Evolutionary conservation across 2,797 vertebrate species (phyloP), one percentile per base, ranked within the genome.

Genomic region (Clarias fuscus): DNA sequence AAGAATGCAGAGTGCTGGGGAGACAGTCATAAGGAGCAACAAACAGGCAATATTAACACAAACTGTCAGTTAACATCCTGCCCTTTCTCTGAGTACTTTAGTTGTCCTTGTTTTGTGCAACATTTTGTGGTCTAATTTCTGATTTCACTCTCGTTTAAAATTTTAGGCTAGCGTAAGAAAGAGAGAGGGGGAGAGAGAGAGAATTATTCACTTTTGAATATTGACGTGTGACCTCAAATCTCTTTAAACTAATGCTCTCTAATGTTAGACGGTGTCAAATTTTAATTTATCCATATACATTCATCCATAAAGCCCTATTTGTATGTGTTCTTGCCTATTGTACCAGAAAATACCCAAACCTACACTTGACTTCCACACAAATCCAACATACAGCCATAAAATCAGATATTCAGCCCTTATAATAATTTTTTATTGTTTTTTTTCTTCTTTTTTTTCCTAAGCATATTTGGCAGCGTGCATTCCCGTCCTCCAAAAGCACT

Each of bases 401-500:
- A 81, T 24, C 72, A 24, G 37, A 56, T 76, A 85, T 84, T 84
- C 64, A 58, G 18, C 82, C 81, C 37, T 53, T 71, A 81, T 83
- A 76, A 83, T 84, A 59, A 85, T 72, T 68, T 30, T 30, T 56
- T 65, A 40, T 30, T 68, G 4, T 15, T 15, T 61, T 22, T 22
- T 6, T 13, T 73, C 72, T n/a, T 85, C 58, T 83, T 72, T 48
- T 84, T 85, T 65, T 77, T 79, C 72, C 82, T 48, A 27, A 79
- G 75, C n/a, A 62, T 84, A 83, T 87, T 87, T 84, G 87, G 70
- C 87, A 84, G 82, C 73, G 75, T 87, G 84, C 82, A 81, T 84
- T 79, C 56, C 79, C 75, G 86, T 68, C 82, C 87, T 90, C 87
- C 78, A 88, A 84, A 89, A 88, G 71, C 88, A 88, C 90, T 90